Base-by-base conservation (phyloP, 2,113 vertebrate genomes). In the Machaerirhynchus nigripectus region DNA sequence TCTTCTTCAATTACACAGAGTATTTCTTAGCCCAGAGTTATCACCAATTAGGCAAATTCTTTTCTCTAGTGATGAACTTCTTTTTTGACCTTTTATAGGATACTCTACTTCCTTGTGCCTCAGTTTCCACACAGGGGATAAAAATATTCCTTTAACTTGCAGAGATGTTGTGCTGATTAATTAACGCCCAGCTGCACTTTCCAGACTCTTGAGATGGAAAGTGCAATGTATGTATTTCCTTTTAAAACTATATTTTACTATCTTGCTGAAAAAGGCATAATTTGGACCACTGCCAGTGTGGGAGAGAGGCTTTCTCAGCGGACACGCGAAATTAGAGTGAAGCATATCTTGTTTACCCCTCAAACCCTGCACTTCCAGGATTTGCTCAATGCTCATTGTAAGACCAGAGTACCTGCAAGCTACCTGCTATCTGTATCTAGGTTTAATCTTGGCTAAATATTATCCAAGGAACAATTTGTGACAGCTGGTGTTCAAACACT, bases 401-500 rank as follows among this genome's bases (percentile, higher is more conserved):
- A 59, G 27, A 75, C 31, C 40, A 74, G 61, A 82, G 33, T 78
- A 89, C 71, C 57, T 87, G 44, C n/a, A 82, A 71, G 75, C 40
- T 84, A 91, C 65, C 74, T 93, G 52, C 69, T 82, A 11, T 78
- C 56, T 91, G 80, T 79, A 4, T n/a, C 52, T 50, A 52, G 61
- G 49, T 84, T 97, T 84, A 56, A 89, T 91, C 79, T 87, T 78
- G 61, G 49, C 53, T 96, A 89, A 94, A 60, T 82, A 64, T 95
- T 84, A 94, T 71, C 78, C 84, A 94, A 57, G 44, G 85, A 94
- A 75, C 77, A 95, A 95, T 89, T 53, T 37, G 40, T 75, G 65
- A 87, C 94, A 97, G 95, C 87, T 95, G 73, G 77, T 96, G 87
- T 89, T 94, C 73, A 75, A 95, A 94, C 44, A 87, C 84, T 27